Evolutionary conservation across 2,888 invertebrate species (phyloP).

Genomic region (Drosophila peninsularis): DNA sequence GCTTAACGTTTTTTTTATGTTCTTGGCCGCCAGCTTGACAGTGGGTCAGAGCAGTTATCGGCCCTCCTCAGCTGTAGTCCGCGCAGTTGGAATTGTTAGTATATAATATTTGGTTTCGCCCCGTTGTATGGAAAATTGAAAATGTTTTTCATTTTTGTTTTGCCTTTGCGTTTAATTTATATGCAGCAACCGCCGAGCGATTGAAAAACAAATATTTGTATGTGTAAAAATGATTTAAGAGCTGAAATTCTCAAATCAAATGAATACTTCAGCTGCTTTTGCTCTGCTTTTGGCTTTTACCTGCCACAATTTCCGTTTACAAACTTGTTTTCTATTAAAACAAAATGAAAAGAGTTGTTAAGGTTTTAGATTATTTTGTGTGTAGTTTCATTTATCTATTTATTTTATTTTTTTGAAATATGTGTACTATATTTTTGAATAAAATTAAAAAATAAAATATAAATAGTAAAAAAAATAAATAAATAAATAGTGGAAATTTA

Average conservation of each 20-base stretch:
- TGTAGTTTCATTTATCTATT: too few relatives aligned
- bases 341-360: neutral
- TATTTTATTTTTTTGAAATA: neutral
- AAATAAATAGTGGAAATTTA: too few relatives aligned
- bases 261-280: neutral
- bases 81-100: slow-evolving; percentile 26
- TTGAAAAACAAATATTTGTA: slow-evolving; percentile 13
- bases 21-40: slow-evolving; percentile 36
- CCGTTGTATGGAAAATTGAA: slow-evolving; percentile 27
- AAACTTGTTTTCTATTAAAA: neutral
- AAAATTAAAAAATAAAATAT: neutral
- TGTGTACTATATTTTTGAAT: neutral
- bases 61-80: neutral
- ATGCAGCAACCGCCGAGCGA: slow-evolving; percentile 12
- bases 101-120: slow-evolving; percentile 7
- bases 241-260: slow-evolving; percentile 1
- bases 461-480: too few relatives aligned
- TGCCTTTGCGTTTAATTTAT: slow-evolving; percentile 35
- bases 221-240: slow-evolving; percentile 24
- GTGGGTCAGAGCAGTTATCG: slow-evolving; percentile 45
- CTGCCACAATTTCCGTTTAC: slow-evolving; percentile 1
- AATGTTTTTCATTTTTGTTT: slow-evolving; percentile 38
- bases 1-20: slow-evolving; percentile 33
- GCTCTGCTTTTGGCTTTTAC: too few relatives aligned
- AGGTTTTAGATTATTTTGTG: too few relatives aligned